Conservation (phyloP, 2,113 vertebrate species). For the Ammodytes marinus region DNA sequence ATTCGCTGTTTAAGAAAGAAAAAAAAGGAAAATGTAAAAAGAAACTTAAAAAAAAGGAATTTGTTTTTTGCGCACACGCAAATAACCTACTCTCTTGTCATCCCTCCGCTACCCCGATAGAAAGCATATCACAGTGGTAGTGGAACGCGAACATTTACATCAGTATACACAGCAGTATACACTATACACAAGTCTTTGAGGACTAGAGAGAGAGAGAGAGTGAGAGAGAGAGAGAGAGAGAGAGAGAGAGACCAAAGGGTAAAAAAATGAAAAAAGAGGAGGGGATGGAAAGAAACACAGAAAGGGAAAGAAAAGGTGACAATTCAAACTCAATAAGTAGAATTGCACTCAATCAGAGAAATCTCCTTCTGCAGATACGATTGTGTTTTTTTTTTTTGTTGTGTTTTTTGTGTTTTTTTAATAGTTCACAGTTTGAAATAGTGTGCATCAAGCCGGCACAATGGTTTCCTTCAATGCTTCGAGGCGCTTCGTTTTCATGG, state of each 20-base stretch:
- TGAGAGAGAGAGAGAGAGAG: neutral
- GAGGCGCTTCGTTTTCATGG: constrained; percentile 14
- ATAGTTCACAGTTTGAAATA: constrained; percentile 83
- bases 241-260: constrained; percentile 13
- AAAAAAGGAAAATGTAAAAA: neutral
- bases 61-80: constrained; percentile 68
- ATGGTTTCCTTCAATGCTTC: constrained; percentile 40
- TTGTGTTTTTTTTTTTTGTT: constrained; percentile 43
- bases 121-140: constrained; percentile 84
- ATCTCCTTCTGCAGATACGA: constrained; percentile 61
- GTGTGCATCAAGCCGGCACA: constrained; percentile 47
- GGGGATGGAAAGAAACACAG: constrained; percentile 34
- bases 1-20: constrained; percentile 66
- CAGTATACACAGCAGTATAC: constrained; percentile 80
- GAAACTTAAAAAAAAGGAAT: neutral
- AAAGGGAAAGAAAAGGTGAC: constrained; percentile 25
- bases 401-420: constrained; percentile 21
- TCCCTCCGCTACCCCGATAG: constrained; percentile 80
- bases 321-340: constrained; percentile 39
- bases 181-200: constrained; percentile 80
- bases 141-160: constrained; percentile 84
- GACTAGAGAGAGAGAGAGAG: constrained; percentile 54
- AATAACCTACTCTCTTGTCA: constrained; percentile 70
- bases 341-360: constrained; percentile 64
- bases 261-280: constrained; percentile 28